Evolutionary conservation across 2,797 vertebrate species (phyloP), one percentile per base, ranked within the genome.

Genomic region (Danio albolineatus): DNA sequence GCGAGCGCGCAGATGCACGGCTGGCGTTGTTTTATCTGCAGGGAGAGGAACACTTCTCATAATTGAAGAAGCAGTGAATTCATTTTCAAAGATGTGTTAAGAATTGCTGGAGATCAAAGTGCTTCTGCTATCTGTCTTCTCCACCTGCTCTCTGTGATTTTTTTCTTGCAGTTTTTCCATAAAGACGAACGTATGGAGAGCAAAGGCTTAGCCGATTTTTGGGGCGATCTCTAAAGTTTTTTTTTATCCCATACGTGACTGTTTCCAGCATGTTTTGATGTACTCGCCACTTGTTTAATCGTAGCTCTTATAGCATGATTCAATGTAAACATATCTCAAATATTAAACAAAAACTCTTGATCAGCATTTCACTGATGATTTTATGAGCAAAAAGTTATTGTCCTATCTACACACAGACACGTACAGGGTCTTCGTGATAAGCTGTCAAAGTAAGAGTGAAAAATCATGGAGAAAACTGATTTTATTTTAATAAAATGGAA

Each of bases 61-160:
- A 73, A 79, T 73, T 73, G 69, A 79, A 79, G 67, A 79, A 72
- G 69, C 69, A 38, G 70, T 79, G 78, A 79, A 79, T 65, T 79
- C 69, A 73, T 79, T 79, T 79, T 79, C 78, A 73, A 73, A 79
- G 70, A 79, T 69, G 78, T 79, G 69, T 72, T 73, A 79, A 72
- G 69, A 79, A 79, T 79, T 79, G 78, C 69, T 79, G 1, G n/a
- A 79, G 70, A 79, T 79, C 69, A 79, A 79, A 79, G 78, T 41
- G 13, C 16, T 56, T 72, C 41, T 56, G 59, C 69, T 79, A 79
- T 79, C 78, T 79, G 69, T 44, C 78, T 64, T 65, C 10, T 10
- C 69, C 78, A 79, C 78, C 78, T 79, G 78, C 69, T 73, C 60
- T 78, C 57, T 53, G 17, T 21, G 53, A 69, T 69, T 78, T 48